These are phyloP conservation scores for Drosophila anomalata DNA, from an alignment of 2,888 invertebrate species.

Conservation along the genomic window DNA sequence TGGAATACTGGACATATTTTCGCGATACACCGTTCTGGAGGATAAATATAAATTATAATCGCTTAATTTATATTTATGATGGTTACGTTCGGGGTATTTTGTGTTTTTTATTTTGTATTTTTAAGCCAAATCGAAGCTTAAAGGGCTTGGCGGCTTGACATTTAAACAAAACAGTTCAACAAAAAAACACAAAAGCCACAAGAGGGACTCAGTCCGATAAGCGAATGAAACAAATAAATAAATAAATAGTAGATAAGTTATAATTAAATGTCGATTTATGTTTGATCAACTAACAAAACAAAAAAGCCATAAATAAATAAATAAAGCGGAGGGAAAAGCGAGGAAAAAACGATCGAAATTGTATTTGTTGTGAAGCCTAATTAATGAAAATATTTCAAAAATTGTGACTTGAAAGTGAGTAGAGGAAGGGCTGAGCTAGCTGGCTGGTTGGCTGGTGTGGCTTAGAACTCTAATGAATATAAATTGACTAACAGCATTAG, in stretches of 20 bases:
- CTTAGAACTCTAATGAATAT: conserved; percentile 55
- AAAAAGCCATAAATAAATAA: conserved; percentile 15
- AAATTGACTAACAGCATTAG: conserved; percentile 62
- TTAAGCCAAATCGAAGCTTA: conserved; percentile 58
- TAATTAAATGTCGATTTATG: conserved; percentile 66
- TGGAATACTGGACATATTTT: too few relatives aligned
- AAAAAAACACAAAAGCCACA: conserved; percentile 35
- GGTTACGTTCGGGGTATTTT: conserved; percentile 1
- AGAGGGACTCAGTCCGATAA: conserved; percentile 16
- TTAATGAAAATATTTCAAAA: conserved; percentile 37
- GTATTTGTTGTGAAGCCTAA: conserved; percentile 7
- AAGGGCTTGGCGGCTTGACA: conserved; percentile 58
- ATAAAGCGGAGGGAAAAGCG: not conserved
- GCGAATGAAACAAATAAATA: conserved; percentile 17
- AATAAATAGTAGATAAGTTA: conserved; percentile 61
- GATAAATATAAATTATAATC: conserved; percentile 37
- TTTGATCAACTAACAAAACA: conserved; percentile 60
- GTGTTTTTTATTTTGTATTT: conserved; percentile 1
- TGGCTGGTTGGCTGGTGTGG: conserved; percentile 10
- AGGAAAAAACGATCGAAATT: not conserved
- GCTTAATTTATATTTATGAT: conserved; percentile 40
- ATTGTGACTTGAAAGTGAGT: not conserved
- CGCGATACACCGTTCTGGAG: not conserved
- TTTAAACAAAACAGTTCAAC: conserved; percentile 17
- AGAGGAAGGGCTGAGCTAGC: too few relatives aligned